Evolutionary conservation across 2,797 vertebrate species (phyloP).

Genomic region (Hydrophis major): DNA sequence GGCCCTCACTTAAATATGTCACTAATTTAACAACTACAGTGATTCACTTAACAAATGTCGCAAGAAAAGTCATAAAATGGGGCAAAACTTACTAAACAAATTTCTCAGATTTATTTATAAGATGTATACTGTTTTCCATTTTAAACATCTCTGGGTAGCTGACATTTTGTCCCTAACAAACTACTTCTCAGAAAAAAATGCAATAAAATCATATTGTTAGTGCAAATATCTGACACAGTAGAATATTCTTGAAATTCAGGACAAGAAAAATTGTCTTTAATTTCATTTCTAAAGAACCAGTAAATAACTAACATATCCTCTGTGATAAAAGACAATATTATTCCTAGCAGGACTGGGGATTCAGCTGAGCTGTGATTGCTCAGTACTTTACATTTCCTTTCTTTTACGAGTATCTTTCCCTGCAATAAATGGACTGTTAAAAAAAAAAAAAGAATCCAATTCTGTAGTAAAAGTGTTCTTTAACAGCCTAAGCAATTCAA

Average conservation of each 20-base stretch:
- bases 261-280: neutral
- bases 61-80: neutral
- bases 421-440: neutral
- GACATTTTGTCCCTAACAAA: neutral
- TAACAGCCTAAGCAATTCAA: slow-evolving; percentile 18
- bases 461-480: slow-evolving; percentile 1
- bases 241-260: neutral
- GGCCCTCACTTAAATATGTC: neutral
- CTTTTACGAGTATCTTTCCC: slow-evolving; percentile 6
- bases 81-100: neutral
- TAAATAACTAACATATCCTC: slow-evolving; percentile 19
- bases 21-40: neutral
- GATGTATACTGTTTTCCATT: neutral
- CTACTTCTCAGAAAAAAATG: neutral
- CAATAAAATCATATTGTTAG: neutral
- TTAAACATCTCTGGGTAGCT: neutral
- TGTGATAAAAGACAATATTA: slow-evolving; percentile 23
- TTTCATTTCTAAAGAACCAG: slow-evolving; percentile 38
- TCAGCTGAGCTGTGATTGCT: neutral
- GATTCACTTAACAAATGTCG: neutral
- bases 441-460: slow-evolving; percentile 3
- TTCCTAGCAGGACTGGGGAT: slow-evolving; percentile 12
- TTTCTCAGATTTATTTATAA: neutral
- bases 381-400: slow-evolving; percentile 29
- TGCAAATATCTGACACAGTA: neutral